Evolutionary conservation across 2,797 vertebrate genomes (phyloP).

Genomic region (Morelia viridis): DNA sequence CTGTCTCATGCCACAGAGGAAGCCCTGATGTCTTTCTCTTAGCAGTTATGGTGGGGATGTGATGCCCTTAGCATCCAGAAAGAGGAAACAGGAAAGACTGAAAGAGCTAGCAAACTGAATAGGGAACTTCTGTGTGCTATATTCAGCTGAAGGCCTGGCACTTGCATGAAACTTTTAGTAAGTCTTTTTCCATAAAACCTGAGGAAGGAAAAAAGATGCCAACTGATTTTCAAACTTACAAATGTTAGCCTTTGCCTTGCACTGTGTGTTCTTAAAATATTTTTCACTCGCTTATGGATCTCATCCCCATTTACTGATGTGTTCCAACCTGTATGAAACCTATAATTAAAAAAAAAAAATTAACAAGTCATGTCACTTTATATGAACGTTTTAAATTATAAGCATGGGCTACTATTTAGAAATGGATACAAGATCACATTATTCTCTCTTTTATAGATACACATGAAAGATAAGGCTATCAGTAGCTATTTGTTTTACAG

Average conservation of each 20-base stretch:
- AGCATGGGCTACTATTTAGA: slow-evolving; percentile 37
- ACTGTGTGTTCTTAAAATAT: slow-evolving; percentile 85
- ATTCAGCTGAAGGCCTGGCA: neutral
- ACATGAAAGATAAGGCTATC: slow-evolving; percentile 11
- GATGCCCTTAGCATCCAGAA: neutral
- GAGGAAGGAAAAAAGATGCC: slow-evolving; percentile 2
- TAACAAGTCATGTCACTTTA: neutral
- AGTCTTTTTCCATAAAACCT: neutral
- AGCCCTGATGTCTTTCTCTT: neutral
- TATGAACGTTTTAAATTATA: neutral
- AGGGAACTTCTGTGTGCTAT: neutral
- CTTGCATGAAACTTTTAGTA: neutral
- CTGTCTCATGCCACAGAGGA: neutral
- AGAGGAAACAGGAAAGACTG: neutral
- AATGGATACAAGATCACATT: neutral
- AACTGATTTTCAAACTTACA: slow-evolving; percentile 66
- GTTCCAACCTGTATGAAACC: slow-evolving; percentile 78
- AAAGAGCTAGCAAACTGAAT: neutral
- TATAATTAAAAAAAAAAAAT: slow-evolving; percentile 65
- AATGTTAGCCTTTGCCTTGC: slow-evolving; percentile 70
- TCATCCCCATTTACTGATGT: slow-evolving; percentile 84
- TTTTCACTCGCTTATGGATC: slow-evolving; percentile 90
- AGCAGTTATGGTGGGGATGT: neutral
- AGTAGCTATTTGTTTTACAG: neutral
- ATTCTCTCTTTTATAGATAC: slow-evolving; percentile 25